Base-by-base conservation (phyloP, 1,140 invertebrate genomes). In the Meloidogyne chitwoodi region DNA sequence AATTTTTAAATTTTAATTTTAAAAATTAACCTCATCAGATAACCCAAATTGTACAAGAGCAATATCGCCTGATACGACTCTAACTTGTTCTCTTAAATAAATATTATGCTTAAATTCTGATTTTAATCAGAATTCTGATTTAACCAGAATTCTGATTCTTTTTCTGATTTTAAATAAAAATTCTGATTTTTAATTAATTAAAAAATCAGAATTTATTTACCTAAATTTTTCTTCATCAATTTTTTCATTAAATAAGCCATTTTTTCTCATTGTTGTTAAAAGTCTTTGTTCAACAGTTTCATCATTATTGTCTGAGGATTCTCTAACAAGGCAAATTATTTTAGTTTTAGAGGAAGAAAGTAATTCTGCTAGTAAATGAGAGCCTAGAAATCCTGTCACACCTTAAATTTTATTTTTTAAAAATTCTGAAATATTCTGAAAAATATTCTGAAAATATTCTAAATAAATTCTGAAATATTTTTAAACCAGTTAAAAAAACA, bases 21-120 rank as follows among this genome's bases (percentile, higher is more conserved):
- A 44, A 56, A 56, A n/a, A n/a, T n/a, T n/a, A n/a, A 67, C 65
- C 38, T 73, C 89, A 62, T 90, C 88, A 56, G 81, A 84, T 67
- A 90, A 76, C 14, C 90, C 90, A 79, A 90, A 85, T 66, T 89
- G 87, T n/a, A 87, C 76, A 44, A 90, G 75, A 6, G 89, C 86
- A 44, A 90, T 84, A 80, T 90, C 89, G 68, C 89, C 89, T 87
- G 82, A 71, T 3, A 90, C 69, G 65, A 83, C 77, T 6, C 83
- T 81, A 2, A 90, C 87, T 75, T 88, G 83, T 56, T 83, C 85
- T 19, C 82, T 77, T 14, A 87, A 80, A 64, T 80, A n/a, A n/a
- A n/a, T n/a, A n/a, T n/a, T n/a, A n/a, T n/a, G n/a, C n/a, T n/a
- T n/a, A n/a, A n/a, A n/a, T n/a, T n/a, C n/a, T n/a, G n/a, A n/a